Conservation (phyloP, 2,888 invertebrate genomes). For the Pogonocherus hispidulus region DNA sequence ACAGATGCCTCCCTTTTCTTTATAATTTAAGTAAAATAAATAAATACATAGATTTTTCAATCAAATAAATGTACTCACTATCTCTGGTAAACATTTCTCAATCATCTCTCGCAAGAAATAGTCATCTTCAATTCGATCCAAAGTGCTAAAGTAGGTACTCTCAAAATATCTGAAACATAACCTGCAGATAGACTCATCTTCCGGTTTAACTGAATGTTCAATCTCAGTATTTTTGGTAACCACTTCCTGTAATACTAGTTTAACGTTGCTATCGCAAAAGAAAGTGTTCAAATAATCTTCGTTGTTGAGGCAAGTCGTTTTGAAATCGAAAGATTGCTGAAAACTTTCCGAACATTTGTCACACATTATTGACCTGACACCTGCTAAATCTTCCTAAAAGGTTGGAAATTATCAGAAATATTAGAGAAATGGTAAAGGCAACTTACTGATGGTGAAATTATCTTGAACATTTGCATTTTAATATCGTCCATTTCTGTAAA, state of each 20-base stretch:
- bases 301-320: conserved; percentile 23
- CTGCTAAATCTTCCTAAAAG: background rate
- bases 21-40: no score
- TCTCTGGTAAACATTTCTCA: conserved; percentile 27
- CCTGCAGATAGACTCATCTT: conserved; percentile 27
- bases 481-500: background rate
- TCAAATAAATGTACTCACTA: no score
- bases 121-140: background rate
- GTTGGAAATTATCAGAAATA: background rate
- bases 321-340: conserved; percentile 30
- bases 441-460: background rate
- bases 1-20: no score
- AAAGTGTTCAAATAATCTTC: conserved; percentile 24
- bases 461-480: conserved; percentile 15
- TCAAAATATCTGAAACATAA: conserved; percentile 28
- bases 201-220: background rate
- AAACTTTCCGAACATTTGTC: conserved; percentile 6
- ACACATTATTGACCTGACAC: conserved; percentile 7
- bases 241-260: conserved; percentile 16
- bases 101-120: conserved; percentile 28
- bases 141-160: background rate
- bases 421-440: background rate
- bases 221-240: background rate
- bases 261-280: background rate
- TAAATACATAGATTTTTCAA: no score